phyloP scores from a whole-genome alignment of 2,888 invertebrate species.

The Uloborus plumipes region DNA sequence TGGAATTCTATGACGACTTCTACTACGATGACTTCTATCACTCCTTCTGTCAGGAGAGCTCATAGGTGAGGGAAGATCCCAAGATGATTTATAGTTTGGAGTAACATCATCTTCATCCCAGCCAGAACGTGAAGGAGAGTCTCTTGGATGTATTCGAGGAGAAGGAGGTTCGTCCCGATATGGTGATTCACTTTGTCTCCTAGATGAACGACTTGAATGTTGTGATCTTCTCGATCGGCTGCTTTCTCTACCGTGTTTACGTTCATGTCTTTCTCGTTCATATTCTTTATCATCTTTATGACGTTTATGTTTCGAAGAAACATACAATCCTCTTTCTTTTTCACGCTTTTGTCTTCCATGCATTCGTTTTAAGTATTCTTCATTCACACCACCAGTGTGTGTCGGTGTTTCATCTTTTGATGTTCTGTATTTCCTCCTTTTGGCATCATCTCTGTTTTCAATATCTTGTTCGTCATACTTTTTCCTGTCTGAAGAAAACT shows the following conservation, averaged over 20 bases:
- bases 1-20: conserved; percentile 30
- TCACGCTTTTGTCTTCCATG: conserved; percentile 76
- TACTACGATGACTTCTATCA: conserved; percentile 65
- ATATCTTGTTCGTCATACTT: conserved; percentile 22
- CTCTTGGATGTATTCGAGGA: conserved; percentile 68
- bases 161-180: conserved; percentile 59
- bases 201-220: conserved; percentile 70
- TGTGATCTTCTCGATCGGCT: conserved; percentile 67
- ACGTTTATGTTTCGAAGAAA: conserved; percentile 76
- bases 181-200: conserved; percentile 60
- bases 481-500: neutral
- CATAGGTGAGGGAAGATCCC: conserved; percentile 92
- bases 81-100: conserved; percentile 81
- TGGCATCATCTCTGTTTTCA: conserved; percentile 30
- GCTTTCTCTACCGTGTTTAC: conserved; percentile 61
- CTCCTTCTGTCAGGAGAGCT: conserved; percentile 56
- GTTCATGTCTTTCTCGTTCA: conserved; percentile 1
- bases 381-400: conserved; percentile 91
- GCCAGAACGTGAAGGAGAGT: conserved; percentile 75
- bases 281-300: conserved; percentile 69
- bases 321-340: conserved; percentile 80
- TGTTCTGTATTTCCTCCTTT: conserved; percentile 78
- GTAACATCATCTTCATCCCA: conserved; percentile 75
- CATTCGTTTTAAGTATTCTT: conserved; percentile 81
- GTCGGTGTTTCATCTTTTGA: conserved; percentile 92